These are phyloP conservation scores for Ptilodon capucinus DNA, from an alignment of 2,888 invertebrate species.

Conservation along the genomic window DNA sequence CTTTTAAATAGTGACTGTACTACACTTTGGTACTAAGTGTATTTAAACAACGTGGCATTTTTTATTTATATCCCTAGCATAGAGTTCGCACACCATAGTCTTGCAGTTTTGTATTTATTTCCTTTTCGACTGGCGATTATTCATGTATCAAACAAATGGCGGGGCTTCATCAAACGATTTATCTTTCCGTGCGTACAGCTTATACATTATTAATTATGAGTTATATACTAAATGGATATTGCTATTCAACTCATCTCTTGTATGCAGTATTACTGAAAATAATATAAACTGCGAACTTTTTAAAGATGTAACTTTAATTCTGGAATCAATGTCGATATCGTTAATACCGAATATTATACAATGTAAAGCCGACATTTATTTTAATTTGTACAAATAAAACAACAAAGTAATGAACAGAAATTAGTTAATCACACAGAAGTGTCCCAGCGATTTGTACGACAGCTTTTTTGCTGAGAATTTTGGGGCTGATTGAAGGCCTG, in stretches of 20 bases:
- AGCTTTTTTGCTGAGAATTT: constrained; percentile 38
- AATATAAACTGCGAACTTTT: no score
- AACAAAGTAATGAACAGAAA: constrained; percentile 21
- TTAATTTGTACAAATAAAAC: neutral
- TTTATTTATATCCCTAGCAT: constrained; percentile 57
- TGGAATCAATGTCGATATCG: no score
- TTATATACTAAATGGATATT: constrained; percentile 21
- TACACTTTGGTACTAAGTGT: constrained; percentile 39
- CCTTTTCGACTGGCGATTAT: constrained; percentile 51
- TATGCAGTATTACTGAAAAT: constrained; percentile 10
- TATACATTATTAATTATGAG: constrained; percentile 52
- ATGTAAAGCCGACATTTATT: neutral
- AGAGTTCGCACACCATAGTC: constrained; percentile 55
- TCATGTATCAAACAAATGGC: constrained; percentile 70
- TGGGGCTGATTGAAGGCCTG: constrained; percentile 24
- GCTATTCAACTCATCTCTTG: constrained; percentile 2
- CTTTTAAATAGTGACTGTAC: constrained; percentile 49
- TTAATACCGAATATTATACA: no score
- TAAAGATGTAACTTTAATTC: no score
- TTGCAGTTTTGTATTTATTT: constrained; percentile 47
- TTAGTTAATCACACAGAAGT: constrained; percentile 29
- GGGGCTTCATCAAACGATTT: constrained; percentile 63
- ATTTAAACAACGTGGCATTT: constrained; percentile 46
- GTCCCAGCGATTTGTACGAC: constrained; percentile 30
- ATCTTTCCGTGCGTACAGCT: constrained; percentile 49